phyloP scores from a whole-genome alignment of 2,797 vertebrate genomes.

The Mormyrus hasselquistii region DNA sequence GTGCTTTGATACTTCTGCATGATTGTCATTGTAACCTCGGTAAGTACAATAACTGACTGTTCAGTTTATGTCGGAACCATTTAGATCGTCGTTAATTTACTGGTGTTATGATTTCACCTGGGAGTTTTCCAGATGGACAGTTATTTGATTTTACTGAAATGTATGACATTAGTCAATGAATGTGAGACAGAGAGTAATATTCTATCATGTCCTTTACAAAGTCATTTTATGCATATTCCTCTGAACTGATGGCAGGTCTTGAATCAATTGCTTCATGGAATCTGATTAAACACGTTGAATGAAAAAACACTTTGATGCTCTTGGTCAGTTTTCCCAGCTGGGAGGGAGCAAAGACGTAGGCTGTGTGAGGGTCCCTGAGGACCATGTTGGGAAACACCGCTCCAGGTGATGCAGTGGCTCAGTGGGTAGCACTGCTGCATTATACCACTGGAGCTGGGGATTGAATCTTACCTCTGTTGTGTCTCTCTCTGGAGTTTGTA shows the following conservation, averaged over 20 bases:
- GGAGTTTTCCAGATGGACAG: neutral
- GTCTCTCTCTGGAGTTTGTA: neutral
- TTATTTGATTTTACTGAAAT: neutral
- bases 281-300: neutral
- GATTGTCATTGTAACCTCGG: neutral
- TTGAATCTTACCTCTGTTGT: neutral
- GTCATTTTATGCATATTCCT: neutral
- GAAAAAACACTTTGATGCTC: neutral
- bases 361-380: neutral
- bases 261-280: neutral
- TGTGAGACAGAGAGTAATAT: neutral
- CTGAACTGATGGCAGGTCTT: neutral
- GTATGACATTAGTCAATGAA: neutral
- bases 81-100: neutral
- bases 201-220: neutral
- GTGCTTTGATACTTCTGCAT: neutral
- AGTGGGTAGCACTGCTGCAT: neutral
- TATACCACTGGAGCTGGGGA: neutral
- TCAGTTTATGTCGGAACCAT: neutral
- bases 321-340: neutral
- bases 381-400: neutral
- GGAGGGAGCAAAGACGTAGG: too few relatives aligned
- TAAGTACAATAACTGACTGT: neutral
- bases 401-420: neutral
- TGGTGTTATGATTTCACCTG: neutral